These are phyloP conservation scores for Tupaia chinensis DNA, from an alignment of 2,113 vertebrate genomes.

Conservation along the genomic window DNA sequence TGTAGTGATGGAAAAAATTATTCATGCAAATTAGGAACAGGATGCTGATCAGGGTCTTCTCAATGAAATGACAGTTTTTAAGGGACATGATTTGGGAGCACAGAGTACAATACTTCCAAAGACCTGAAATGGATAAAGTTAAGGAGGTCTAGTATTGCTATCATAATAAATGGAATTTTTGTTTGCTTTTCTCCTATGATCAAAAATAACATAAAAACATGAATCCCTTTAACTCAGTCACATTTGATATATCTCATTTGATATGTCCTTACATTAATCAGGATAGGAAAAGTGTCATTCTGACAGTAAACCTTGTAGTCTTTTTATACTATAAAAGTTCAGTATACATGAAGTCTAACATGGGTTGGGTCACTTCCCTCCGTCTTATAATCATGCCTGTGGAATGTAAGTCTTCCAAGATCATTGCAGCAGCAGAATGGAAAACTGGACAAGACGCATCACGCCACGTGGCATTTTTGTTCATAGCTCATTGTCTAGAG, in stretches of 20 bases:
- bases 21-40: constrained; percentile 6
- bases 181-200: background rate
- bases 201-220: background rate
- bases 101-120: background rate
- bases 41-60: background rate
- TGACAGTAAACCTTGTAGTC: background rate
- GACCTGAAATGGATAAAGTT: background rate
- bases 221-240: background rate
- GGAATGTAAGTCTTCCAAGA: background rate
- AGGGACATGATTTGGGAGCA: background rate
- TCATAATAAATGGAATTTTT: background rate
- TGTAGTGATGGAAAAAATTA: background rate
- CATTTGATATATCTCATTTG: background rate
- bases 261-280: background rate
- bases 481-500: background rate
- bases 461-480: background rate
- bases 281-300: background rate
- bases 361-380: fast-evolving
- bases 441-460: background rate
- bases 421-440: background rate
- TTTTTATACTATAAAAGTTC: background rate
- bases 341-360: background rate
- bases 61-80: background rate
- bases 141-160: background rate
- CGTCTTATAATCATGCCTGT: background rate